Conservation (phyloP, 2,888 invertebrate genomes). For the Platycheirus rosarum region DNA sequence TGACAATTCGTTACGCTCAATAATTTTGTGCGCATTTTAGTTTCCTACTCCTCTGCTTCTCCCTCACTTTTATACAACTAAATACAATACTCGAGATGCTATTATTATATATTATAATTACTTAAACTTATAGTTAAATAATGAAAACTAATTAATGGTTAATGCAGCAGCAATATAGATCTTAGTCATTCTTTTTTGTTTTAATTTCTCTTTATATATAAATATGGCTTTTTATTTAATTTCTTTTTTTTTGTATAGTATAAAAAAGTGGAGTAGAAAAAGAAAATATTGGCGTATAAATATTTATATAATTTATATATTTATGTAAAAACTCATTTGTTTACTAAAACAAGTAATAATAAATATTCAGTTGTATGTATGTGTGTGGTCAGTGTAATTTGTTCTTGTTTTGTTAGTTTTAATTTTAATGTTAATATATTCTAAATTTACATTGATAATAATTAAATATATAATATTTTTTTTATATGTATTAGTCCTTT, state of each 20-base stretch:
- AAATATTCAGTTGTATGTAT: constrained; percentile 67
- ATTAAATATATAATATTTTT: constrained; percentile 62
- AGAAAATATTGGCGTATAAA: constrained; percentile 67
- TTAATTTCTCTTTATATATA: constrained; percentile 54
- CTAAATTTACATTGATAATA: constrained; percentile 72
- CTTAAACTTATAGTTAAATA: constrained; percentile 58
- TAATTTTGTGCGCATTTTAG: constrained; percentile 50
- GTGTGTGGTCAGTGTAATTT: constrained; percentile 61
- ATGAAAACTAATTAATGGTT: constrained; percentile 58
- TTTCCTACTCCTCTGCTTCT: constrained; percentile 9
- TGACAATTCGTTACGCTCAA: constrained; percentile 46
- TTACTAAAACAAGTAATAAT: constrained; percentile 60
- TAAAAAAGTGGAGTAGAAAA: constrained; percentile 65
- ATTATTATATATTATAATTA: constrained; percentile 24
- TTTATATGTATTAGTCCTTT: constrained; percentile 71
- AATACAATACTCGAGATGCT: constrained; percentile 55
- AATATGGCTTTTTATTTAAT: constrained; percentile 63
- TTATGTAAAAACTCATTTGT: constrained; percentile 41
- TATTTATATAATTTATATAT: constrained; percentile 60
- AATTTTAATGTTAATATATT: constrained; percentile 43
- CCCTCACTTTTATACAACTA: constrained; percentile 34
- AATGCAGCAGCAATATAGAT: constrained; percentile 69
- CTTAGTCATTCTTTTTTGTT: constrained; percentile 16
- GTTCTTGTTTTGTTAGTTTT: constrained; percentile 20
- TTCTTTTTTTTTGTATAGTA: constrained; percentile 60